phyloP scores from a whole-genome alignment of 2,888 invertebrate genomes.

The Cepaea hortensis region DNA sequence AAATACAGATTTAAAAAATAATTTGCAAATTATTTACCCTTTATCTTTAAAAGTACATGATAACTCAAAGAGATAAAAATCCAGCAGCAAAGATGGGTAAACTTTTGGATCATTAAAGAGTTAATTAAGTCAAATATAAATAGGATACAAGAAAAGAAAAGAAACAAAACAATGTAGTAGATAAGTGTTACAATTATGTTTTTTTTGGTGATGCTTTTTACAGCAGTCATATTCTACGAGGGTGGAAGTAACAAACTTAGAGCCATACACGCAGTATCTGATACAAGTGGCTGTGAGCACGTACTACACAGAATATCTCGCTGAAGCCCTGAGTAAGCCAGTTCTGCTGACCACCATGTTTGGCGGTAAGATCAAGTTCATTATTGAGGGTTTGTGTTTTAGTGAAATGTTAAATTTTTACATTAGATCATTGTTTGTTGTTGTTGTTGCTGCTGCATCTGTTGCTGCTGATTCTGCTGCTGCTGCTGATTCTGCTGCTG shows the following conservation, averaged over 20 bases:
- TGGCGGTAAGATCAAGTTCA: constrained; percentile 80
- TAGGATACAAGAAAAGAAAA: neutral
- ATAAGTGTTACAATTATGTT: constrained; percentile 57
- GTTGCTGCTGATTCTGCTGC: too few species aligned
- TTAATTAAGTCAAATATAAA: neutral
- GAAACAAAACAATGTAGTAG: neutral
- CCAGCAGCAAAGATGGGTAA: too few species aligned
- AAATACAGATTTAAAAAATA: too few species aligned
- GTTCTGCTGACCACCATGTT: constrained; percentile 84
- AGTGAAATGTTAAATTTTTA: neutral
- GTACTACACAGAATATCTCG: constrained; percentile 82
- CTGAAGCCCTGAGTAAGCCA: constrained; percentile 79
- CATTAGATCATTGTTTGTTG: neutral
- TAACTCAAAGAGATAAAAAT: too few species aligned
- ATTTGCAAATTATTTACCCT: too few species aligned
- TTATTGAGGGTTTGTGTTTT: neutral
- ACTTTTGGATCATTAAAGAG: too few species aligned
- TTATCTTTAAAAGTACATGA: too few species aligned
- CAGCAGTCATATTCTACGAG: constrained; percentile 80
- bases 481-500: too few species aligned
- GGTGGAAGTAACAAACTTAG: constrained; percentile 80
- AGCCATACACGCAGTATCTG: constrained; percentile 87
- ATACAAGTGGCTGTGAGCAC: constrained; percentile 85
- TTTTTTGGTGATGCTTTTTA: constrained; percentile 55
- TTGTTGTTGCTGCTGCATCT: neutral